phyloP scores from a whole-genome alignment of 2,797 vertebrate species.

The Paramormyrops hopkinsi region DNA sequence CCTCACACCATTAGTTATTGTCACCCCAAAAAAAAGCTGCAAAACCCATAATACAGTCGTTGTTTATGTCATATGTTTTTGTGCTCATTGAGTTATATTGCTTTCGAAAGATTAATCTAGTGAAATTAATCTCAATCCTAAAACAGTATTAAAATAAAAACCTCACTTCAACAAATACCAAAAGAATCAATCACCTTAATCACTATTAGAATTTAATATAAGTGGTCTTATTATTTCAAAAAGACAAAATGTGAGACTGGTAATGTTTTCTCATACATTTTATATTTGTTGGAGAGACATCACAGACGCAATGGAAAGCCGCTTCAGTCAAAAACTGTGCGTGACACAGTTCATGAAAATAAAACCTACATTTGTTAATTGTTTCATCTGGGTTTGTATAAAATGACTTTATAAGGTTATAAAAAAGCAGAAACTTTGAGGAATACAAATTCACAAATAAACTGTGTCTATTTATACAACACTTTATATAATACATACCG shows the following conservation, averaged over 20 bases:
- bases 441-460: background rate
- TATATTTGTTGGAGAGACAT: background rate
- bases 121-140: background rate
- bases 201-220: background rate
- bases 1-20: background rate
- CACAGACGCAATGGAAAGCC: background rate
- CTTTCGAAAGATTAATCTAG: background rate
- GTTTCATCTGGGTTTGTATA: background rate
- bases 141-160: background rate
- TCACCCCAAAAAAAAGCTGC: background rate
- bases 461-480: background rate
- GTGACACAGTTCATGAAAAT: background rate
- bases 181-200: background rate
- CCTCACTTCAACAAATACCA: background rate
- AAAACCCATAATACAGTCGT: background rate
- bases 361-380: background rate
- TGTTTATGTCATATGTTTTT: background rate
- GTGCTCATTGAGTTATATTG: background rate
- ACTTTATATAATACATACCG: background rate
- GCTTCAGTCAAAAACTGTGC: background rate
- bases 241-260: background rate
- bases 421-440: background rate
- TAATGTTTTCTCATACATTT: background rate
- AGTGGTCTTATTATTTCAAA: background rate
- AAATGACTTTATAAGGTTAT: background rate